These are phyloP conservation scores for Dinomys branickii DNA, from an alignment of 2,113 vertebrate genomes.

Conservation along the genomic window DNA sequence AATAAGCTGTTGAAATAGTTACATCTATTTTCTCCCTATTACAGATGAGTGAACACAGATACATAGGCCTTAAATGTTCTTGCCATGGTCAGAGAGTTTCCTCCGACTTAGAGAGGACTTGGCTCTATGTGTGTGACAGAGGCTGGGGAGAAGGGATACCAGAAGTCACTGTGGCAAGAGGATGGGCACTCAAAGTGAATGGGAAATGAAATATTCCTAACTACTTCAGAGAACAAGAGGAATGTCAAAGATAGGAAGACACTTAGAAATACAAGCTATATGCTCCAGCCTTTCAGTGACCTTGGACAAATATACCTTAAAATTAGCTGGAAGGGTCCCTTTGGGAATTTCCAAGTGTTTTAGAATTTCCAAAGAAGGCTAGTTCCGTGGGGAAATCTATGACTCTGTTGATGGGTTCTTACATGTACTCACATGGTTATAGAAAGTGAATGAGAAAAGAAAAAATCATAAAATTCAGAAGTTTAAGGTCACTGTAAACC, in stretches of 20 bases:
- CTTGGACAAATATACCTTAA: conserved; percentile 11
- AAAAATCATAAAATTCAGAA: not conserved
- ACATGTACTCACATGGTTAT: not conserved
- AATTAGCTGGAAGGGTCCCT: conserved; percentile 39
- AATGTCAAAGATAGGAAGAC: not conserved
- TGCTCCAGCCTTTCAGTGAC: not conserved
- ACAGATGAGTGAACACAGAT: not conserved
- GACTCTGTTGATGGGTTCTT: not conserved
- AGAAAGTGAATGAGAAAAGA: not conserved
- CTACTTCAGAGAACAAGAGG: not conserved
- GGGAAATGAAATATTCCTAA: not conserved
- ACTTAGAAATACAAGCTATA: not conserved
- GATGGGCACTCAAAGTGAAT: not conserved
- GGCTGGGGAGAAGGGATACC: not conserved
- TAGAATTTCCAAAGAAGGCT: conserved; percentile 45
- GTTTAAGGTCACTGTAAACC: not conserved
- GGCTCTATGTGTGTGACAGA: not conserved
- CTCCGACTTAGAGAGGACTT: not conserved
- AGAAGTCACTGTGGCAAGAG: not conserved
- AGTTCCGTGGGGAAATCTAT: not conserved
- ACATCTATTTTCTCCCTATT: not conserved
- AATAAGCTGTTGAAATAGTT: not conserved
- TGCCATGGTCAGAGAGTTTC: not conserved
- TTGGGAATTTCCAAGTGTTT: conserved; percentile 38
- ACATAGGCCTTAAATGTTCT: not conserved